phyloP scores from a whole-genome alignment of 2,797 vertebrate species.

The Tenualosa ilisha region DNA sequence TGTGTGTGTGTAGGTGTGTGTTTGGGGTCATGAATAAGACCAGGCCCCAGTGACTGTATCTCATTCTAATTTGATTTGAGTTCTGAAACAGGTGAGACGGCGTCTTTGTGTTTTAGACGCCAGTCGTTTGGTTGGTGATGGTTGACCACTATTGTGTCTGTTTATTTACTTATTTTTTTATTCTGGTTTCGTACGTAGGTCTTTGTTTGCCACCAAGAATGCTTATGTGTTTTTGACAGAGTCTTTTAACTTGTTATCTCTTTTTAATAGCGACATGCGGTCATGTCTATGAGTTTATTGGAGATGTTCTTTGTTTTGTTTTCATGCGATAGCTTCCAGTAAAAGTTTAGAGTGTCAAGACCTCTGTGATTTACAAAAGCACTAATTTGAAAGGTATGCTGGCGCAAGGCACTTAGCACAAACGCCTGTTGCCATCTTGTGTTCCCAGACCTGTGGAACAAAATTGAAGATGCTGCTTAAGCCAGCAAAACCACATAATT shows the following conservation, averaged over 20 bases:
- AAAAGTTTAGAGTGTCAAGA: background rate
- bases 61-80: background rate
- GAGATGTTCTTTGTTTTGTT: background rate
- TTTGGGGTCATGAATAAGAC: background rate
- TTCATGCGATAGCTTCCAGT: background rate
- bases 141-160: background rate
- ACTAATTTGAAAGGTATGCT: background rate
- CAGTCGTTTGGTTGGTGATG: background rate
- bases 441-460: slow-evolving; percentile 6
- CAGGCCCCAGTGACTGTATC: background rate
- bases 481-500: background rate
- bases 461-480: background rate
- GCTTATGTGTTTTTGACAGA: background rate
- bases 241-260: background rate
- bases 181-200: background rate
- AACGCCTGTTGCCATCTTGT: background rate
- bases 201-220: background rate
- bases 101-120: background rate
- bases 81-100: background rate
- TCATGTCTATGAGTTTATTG: slow-evolving; percentile 2
- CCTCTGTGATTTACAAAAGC: background rate
- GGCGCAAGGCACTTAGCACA: background rate
- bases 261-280: background rate
- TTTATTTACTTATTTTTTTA: background rate
- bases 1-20: background rate